phyloP scores from a whole-genome alignment of 2,888 invertebrate species.

The Tetrapedia diversipes region DNA sequence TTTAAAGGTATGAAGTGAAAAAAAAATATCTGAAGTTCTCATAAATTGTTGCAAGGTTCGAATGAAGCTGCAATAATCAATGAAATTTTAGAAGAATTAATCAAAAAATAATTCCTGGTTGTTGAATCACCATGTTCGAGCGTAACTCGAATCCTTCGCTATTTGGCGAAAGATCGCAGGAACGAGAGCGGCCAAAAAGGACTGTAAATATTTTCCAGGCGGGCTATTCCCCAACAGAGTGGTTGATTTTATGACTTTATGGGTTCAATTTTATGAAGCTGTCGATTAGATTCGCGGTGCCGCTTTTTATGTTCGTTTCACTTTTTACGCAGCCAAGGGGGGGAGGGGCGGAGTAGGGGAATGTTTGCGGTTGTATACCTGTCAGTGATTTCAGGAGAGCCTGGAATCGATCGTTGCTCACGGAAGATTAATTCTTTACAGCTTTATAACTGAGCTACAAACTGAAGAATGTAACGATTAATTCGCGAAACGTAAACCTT shows the following conservation, averaged over 20 bases:
- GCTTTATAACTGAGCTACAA: too few relatives aligned
- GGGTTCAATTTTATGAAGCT: slow-evolving; percentile 81
- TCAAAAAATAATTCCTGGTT: background rate
- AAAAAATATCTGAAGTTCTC: background rate
- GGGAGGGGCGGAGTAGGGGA: too few relatives aligned
- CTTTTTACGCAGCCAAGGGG: slow-evolving; percentile 51
- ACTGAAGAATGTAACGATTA: background rate
- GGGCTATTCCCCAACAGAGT: slow-evolving; percentile 67
- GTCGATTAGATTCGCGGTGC: slow-evolving; percentile 81
- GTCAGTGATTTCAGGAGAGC: slow-evolving; percentile 21
- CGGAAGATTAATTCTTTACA: slow-evolving; percentile 7
- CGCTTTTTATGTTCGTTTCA: slow-evolving; percentile 70
- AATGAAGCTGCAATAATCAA: too few relatives aligned
- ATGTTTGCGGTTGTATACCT: slow-evolving; percentile 33
- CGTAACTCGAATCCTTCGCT: slow-evolving; percentile 60
- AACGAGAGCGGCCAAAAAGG: slow-evolving; percentile 68
- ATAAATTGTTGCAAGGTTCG: background rate
- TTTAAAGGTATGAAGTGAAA: background rate
- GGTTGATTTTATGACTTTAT: slow-evolving; percentile 82
- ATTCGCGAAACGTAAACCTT: too few relatives aligned
- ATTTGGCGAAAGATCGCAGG: slow-evolving; percentile 52
- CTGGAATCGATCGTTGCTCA: background rate
- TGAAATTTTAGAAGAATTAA: too few relatives aligned
- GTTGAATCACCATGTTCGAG: background rate
- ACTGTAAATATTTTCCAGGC: slow-evolving; percentile 75